Percentiles rank a stretch among this genome's conserved stretches.
Evolutionary conservation across 2,113 vertebrate species (phyloP).

Genomic region (Capra hircus): DNA sequence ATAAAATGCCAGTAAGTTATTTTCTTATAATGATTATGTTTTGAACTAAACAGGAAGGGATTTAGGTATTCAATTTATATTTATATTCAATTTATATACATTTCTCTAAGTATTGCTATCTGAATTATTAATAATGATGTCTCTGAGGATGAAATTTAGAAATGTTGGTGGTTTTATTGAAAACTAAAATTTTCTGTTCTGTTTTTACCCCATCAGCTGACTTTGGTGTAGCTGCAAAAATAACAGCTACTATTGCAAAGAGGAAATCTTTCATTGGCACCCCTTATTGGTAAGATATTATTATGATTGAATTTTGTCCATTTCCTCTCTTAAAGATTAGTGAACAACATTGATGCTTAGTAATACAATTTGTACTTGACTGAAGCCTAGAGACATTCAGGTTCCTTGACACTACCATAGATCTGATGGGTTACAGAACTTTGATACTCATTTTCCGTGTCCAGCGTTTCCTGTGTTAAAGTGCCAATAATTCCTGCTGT

Average conservation of each 20-base stretch:
- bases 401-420: background rate
- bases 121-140: constrained; percentile 13
- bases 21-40: constrained; percentile 25
- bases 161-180: background rate
- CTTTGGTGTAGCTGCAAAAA: constrained; percentile 98
- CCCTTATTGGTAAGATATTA: constrained; percentile 92
- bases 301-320: background rate
- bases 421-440: background rate
- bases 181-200: constrained; percentile 11
- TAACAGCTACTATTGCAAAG: constrained; percentile 98
- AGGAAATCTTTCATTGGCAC: constrained; percentile 99
- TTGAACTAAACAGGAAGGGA: background rate
- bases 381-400: background rate
- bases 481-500: background rate
- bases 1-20: background rate
- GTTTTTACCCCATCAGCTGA: constrained; percentile 86
- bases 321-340: background rate
- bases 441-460: background rate
- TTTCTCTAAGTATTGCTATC: background rate
- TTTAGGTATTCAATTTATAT: background rate
- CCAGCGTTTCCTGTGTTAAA: background rate
- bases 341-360: background rate
- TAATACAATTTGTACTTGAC: background rate
- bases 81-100: background rate
- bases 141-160: background rate